Percentiles rank a stretch among this genome's conserved stretches.
Conservation (phyloP, 2,888 invertebrate genomes). For the Beris morrisii region DNA sequence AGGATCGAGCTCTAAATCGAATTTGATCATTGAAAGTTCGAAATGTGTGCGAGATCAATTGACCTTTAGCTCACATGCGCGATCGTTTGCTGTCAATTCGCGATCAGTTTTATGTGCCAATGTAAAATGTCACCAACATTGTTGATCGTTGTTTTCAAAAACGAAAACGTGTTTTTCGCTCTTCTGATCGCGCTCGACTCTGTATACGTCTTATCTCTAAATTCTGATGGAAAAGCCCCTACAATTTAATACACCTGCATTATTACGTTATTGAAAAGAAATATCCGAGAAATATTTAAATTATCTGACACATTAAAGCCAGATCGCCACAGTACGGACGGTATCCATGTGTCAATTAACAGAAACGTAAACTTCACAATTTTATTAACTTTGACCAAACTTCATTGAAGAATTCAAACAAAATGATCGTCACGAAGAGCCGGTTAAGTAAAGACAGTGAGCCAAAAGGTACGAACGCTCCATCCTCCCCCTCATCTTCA, state of each 20-base stretch:
- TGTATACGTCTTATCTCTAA: background rate
- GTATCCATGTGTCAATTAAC: slow-evolving; percentile 29
- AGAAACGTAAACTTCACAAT: slow-evolving; percentile 21
- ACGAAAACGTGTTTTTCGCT: slow-evolving; percentile 12
- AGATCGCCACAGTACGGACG: slow-evolving; percentile 16
- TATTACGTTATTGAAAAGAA: slow-evolving; percentile 5
- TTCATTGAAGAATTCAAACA: slow-evolving; percentile 25
- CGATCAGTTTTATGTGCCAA: background rate
- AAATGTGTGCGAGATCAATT: slow-evolving; percentile 4
- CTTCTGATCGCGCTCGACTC: slow-evolving; percentile 7
- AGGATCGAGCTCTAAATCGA: no score
- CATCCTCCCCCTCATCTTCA: no score
- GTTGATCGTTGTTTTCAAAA: background rate
- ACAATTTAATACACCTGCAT: background rate
- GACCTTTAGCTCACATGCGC: background rate
- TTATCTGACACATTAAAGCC: slow-evolving; percentile 27
- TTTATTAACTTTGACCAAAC: slow-evolving; percentile 22
- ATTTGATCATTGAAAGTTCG: background rate
- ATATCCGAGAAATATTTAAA: slow-evolving; percentile 24
- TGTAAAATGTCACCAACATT: slow-evolving; percentile 10
- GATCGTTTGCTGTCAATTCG: background rate
- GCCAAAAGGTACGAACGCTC: no score
- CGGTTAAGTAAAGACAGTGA: no score
- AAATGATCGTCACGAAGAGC: slow-evolving; percentile 10
- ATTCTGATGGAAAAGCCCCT: slow-evolving; percentile 13